phyloP scores from a whole-genome alignment of 2,888 invertebrate genomes.

The Bellardia pandia region DNA sequence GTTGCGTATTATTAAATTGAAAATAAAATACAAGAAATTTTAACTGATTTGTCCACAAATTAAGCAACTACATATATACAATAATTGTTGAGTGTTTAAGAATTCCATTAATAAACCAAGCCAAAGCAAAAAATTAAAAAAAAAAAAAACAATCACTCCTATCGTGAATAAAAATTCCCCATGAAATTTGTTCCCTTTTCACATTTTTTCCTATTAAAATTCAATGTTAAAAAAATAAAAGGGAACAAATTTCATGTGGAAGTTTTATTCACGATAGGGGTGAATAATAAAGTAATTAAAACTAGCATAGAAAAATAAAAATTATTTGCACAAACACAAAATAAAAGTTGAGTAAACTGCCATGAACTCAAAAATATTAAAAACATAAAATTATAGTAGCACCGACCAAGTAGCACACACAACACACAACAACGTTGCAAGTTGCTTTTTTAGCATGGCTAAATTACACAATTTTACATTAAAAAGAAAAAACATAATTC shows the following conservation, averaged over 20 bases:
- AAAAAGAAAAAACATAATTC: constrained; percentile 46
- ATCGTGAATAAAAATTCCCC: no score
- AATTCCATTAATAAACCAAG: background rate
- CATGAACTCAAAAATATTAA: constrained; percentile 46
- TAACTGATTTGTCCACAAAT: background rate
- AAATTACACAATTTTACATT: constrained; percentile 47
- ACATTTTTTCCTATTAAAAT: no score
- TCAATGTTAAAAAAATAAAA: no score
- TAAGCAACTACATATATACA: background rate
- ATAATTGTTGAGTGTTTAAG: background rate
- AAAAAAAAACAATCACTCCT: constrained; percentile 8
- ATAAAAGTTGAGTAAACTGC: constrained; percentile 42
- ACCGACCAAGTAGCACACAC: background rate
- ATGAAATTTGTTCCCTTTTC: no score
- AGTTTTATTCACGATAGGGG: no score
- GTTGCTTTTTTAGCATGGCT: constrained; percentile 4
- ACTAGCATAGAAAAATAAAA: constrained; percentile 10
- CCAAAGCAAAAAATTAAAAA: background rate
- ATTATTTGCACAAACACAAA: constrained; percentile 21
- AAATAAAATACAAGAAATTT: background rate
- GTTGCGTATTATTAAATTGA: background rate
- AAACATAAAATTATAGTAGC: background rate
- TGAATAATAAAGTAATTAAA: constrained; percentile 28
- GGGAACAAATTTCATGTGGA: no score
- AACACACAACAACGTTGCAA: constrained; percentile 21